Conservation (phyloP, 2,113 vertebrate genomes). For the Morone chrysops region DNA sequence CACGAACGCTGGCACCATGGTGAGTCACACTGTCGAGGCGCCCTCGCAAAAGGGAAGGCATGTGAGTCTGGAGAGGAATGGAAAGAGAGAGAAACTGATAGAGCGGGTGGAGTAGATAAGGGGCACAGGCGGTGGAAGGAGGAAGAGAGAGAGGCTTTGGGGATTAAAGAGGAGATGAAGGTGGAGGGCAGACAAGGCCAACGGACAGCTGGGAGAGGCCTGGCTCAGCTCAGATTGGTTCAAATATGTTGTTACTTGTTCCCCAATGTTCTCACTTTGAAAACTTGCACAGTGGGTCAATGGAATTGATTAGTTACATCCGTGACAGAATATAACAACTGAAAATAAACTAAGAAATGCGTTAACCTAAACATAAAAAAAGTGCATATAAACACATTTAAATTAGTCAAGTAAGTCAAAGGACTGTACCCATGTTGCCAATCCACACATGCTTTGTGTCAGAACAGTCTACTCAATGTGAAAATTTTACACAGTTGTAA, state of each 20-base stretch:
- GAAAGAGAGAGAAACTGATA: constrained; percentile 52
- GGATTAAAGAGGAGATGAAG: constrained; percentile 64
- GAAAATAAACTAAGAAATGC: not conserved
- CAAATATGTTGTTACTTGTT: constrained; percentile 24
- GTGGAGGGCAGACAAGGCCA: constrained; percentile 64
- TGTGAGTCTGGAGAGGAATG: constrained; percentile 49
- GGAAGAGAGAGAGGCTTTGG: constrained; percentile 53
- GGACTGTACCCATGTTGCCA: not conserved
- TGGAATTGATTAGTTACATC: not conserved
- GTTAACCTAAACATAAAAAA: not conserved
- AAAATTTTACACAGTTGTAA: not conserved
- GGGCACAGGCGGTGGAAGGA: constrained; percentile 38
- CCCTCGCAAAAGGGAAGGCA: constrained; percentile 40
- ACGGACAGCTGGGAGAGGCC: constrained; percentile 60
- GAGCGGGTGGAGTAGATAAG: constrained; percentile 43
- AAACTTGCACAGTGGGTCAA: not conserved
- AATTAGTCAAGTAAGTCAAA: not conserved
- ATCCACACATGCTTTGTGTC: not conserved
- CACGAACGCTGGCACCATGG: constrained; percentile 41
- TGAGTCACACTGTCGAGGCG: constrained; percentile 68
- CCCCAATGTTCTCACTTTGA: constrained; percentile 7
- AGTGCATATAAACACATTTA: not conserved
- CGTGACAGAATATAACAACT: no score
- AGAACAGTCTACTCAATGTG: not conserved
- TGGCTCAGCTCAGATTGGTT: constrained; percentile 29